Evolutionary conservation across 2,797 vertebrate species (phyloP).

Genomic region (Lutjanus campechanus): DNA sequence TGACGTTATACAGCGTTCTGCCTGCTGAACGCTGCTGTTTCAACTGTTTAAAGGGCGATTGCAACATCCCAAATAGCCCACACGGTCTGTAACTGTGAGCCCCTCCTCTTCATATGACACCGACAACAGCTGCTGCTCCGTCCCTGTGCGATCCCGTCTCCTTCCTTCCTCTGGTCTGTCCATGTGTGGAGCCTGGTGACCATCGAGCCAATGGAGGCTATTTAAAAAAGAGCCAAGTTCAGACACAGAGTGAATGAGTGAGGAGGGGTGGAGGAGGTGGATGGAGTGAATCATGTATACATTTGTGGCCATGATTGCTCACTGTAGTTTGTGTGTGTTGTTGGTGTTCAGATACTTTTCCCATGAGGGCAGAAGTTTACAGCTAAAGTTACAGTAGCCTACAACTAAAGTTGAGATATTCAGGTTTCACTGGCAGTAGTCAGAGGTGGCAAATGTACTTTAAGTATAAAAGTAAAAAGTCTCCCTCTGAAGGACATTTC

Average conservation of each 20-base stretch:
- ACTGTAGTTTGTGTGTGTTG: background rate
- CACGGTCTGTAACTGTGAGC: conserved; percentile 35
- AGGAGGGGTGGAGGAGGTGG: conserved; percentile 2
- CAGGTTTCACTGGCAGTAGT: conserved; percentile 1
- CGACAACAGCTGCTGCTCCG: conserved; percentile 74
- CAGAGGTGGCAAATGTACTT: no score
- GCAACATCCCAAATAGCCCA: conserved; percentile 52
- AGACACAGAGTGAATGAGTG: conserved; percentile 14
- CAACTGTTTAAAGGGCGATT: conserved; percentile 46
- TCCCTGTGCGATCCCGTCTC: conserved; percentile 27
- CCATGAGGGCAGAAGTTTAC: background rate
- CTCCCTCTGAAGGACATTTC: background rate
- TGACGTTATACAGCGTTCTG: background rate
- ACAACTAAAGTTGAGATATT: background rate
- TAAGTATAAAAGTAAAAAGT: no score
- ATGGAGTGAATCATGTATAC: background rate
- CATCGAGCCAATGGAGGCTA: conserved; percentile 50
- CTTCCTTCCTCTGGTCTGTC: conserved; percentile 23
- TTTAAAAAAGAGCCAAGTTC: conserved; percentile 72
- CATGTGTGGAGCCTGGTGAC: conserved; percentile 66
- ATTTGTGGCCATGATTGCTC: conserved; percentile 1
- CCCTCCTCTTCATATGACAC: conserved; percentile 75
- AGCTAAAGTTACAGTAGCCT: background rate
- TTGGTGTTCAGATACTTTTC: background rate
- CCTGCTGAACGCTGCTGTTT: conserved; percentile 31